Evolutionary conservation across 2,113 vertebrate genomes (phyloP), one percentile per base, ranked within the genome.

Genomic region (Paraplagusia blochii): DNA sequence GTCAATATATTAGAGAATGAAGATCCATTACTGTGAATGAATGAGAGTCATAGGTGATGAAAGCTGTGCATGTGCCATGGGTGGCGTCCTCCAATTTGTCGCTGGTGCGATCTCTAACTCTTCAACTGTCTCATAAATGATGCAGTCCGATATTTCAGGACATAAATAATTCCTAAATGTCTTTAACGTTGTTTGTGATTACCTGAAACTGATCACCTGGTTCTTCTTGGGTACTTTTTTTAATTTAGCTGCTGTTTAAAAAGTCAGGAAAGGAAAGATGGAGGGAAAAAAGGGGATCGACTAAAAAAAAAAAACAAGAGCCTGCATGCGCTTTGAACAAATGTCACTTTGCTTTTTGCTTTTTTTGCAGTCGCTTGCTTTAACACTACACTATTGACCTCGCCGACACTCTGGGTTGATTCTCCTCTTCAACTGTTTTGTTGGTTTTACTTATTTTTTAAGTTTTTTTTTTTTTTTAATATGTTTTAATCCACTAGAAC

Each of bases 301-400:
- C 38, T 40, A 34, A 65, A 51, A 78, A 47, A 44, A 44, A 34
- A 65, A 51, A 78, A 47, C 47, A 44, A 66, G 76, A 47, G 61
- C 80, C 58, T 79, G 93, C 94, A 93, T 90, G 93, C 73, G 90
- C 89, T 87, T 87, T 77, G 76, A 61, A 47, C 78, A 75, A 57
- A 43, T 33, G 19, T 47, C 77, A 12, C 12, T 76, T 51, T 62
- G 69, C 80, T 78, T 59, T 73, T 85, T 80, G 87, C 84, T 83
- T 81, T 47, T n/a, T 59, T 85, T 65, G 85, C 78, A 77, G 73
- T 71, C 16, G 72, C 76, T 87, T 82, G 87, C 74, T 74, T 82
- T 85, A 86, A 89, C 80, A 58, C 69, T 34, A 89, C 80, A 58
- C 69, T 34, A 72, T 74, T 80, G 79, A 18, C 9, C 68, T 84